A percentile compares a stretch with the other conserved stretches of the same genome.
These are phyloP conservation scores for Pterostichus niger DNA, from an alignment of 2,888 invertebrate genomes.

Conservation along the genomic window DNA sequence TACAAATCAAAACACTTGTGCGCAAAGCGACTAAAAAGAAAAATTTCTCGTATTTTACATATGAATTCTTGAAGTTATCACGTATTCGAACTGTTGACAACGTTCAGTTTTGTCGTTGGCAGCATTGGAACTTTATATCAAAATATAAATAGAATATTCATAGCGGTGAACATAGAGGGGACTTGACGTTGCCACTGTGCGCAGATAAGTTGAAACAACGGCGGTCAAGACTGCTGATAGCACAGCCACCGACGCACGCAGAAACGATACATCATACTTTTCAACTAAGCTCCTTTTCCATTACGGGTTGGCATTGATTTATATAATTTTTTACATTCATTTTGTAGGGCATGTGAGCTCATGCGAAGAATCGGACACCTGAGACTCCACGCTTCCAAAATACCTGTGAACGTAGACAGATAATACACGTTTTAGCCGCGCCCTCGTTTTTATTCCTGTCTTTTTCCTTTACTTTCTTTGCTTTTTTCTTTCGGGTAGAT, in stretches of 20 bases:
- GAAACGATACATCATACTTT: conserved; percentile 60
- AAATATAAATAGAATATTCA: conserved; percentile 57
- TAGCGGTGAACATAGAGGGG: conserved; percentile 15
- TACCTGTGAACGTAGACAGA: conserved; percentile 48
- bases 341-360: conserved; percentile 57
- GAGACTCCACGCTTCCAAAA: conserved; percentile 42
- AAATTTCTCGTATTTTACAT: background rate
- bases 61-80: conserved; percentile 23
- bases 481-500: conserved; percentile 22
- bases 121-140: conserved; percentile 30
- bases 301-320: conserved; percentile 63
- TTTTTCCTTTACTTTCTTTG: conserved; percentile 8
- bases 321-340: conserved; percentile 65
- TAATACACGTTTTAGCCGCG: conserved; percentile 19
- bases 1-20: conserved; percentile 5
- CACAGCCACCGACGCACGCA: conserved; percentile 28
- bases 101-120: conserved; percentile 18
- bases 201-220: conserved; percentile 25
- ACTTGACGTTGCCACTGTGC: background rate
- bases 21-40: background rate
- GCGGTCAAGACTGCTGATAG: conserved; percentile 39
- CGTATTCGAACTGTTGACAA: conserved; percentile 38
- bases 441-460: background rate
- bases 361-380: conserved; percentile 57
- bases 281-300: conserved; percentile 65